Conservation (phyloP, 2,113 vertebrate genomes). For the Toxostoma redivivum region DNA sequence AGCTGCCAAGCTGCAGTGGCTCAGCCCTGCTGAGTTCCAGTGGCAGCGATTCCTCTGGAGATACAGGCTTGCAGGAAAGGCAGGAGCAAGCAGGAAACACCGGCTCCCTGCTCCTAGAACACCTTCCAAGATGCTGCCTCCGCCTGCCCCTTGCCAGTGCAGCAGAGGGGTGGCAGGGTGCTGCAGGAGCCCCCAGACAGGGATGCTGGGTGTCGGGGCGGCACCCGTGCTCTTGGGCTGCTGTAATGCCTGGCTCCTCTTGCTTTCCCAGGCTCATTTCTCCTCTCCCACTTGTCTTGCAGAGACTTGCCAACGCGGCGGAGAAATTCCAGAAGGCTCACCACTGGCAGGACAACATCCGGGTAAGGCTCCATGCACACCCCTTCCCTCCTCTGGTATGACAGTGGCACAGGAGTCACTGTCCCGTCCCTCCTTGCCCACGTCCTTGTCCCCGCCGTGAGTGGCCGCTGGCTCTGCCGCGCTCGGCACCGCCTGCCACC, state of each 20-base stretch:
- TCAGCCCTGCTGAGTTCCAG: background rate
- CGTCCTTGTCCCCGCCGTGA: accelerated
- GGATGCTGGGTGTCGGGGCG: accelerated
- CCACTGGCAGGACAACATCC: slow-evolving; percentile 92
- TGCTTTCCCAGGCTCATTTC: background rate
- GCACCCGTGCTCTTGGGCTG: background rate
- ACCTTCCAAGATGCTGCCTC: background rate
- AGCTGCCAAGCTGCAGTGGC: no score
- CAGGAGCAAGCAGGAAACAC: background rate
- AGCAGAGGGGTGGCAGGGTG: background rate
- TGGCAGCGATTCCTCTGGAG: background rate
- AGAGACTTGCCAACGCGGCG: slow-evolving; percentile 90
- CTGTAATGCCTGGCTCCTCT: accelerated
- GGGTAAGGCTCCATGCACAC: slow-evolving; percentile 66
- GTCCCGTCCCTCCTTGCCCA: background rate
- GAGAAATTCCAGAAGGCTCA: slow-evolving; percentile 93
- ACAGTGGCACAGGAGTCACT: background rate
- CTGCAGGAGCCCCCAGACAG: background rate
- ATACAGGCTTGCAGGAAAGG: background rate
- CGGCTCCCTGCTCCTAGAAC: accelerated
- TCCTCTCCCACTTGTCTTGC: slow-evolving; percentile 36
- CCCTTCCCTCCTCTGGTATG: accelerated
- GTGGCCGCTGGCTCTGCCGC: accelerated
- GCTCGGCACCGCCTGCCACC: background rate
- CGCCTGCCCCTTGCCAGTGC: background rate